Conservation (phyloP, 2,113 vertebrate species). For the Pangasianodon gigas region DNA sequence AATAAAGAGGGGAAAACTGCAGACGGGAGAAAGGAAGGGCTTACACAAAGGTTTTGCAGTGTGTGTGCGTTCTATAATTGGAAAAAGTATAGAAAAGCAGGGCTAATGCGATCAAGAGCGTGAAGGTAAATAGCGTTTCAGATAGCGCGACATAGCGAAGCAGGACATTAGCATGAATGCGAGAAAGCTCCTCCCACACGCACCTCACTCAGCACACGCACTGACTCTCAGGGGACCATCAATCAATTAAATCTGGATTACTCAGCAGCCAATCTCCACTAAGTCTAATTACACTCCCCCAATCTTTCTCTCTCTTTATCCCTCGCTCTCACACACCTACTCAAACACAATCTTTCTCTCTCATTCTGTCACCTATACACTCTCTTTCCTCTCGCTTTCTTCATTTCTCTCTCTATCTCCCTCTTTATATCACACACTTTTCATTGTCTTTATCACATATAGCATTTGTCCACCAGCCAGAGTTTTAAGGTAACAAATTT, state of each 20-base stretch:
- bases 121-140: constrained; percentile 16
- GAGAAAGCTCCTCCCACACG: constrained; percentile 62
- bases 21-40: not conserved
- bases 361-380: not conserved
- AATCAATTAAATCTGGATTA: constrained; percentile 39
- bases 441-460: not conserved
- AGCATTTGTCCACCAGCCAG: not conserved
- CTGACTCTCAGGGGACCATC: constrained; percentile 11
- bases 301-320: constrained; percentile 48
- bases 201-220: constrained; percentile 35
- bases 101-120: constrained; percentile 17
- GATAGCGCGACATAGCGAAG: not conserved
- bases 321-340: not conserved
- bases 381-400: not conserved
- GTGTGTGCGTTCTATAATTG: constrained; percentile 5
- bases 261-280: constrained; percentile 28
- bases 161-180: not conserved
- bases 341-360: not conserved
- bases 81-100: not conserved
- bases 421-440: not conserved
- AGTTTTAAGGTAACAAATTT: not conserved
- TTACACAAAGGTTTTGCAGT: not conserved
- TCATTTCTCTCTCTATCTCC: not conserved
- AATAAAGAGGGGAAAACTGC: constrained; percentile 13
- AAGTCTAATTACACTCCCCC: constrained; percentile 25